Evolutionary conservation across 2,797 vertebrate genomes (phyloP).

Genomic region (Peromyscus aztecus): DNA sequence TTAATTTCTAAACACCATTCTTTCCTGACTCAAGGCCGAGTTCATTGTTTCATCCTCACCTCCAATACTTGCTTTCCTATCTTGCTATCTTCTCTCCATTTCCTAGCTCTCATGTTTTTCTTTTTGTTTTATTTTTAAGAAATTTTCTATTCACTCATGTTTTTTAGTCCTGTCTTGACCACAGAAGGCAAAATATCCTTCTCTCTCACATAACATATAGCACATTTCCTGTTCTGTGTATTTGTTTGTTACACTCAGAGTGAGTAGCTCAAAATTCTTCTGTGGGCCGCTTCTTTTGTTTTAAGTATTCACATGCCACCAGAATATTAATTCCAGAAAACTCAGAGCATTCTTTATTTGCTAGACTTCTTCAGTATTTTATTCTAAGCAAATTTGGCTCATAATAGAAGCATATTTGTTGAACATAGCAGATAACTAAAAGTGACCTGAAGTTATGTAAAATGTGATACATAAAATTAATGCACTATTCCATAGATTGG

Average conservation of each 20-base stretch:
- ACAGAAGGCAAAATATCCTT: not conserved
- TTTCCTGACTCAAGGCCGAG: not conserved
- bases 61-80: not conserved
- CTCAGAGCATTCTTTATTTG: not conserved
- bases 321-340: not conserved
- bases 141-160: too few relatives aligned
- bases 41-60: not conserved
- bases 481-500: not conserved
- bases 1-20: slow-evolving; percentile 17
- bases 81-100: not conserved
- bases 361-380: slow-evolving; percentile 33
- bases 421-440: not conserved
- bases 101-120: not conserved
- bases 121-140: too few relatives aligned
- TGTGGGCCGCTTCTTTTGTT: not conserved
- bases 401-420: slow-evolving; percentile 10
- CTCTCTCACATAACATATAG: not conserved
- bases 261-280: slow-evolving; percentile 50
- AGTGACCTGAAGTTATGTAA: not conserved
- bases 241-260: slow-evolving; percentile 1
- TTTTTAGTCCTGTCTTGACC: not conserved
- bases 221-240: slow-evolving; percentile 20
- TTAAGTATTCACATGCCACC: not conserved
- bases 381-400: slow-evolving; percentile 30
- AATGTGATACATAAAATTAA: not conserved